Conservation (phyloP, 2,888 invertebrate genomes). For the Herminia tarsipennalis region DNA sequence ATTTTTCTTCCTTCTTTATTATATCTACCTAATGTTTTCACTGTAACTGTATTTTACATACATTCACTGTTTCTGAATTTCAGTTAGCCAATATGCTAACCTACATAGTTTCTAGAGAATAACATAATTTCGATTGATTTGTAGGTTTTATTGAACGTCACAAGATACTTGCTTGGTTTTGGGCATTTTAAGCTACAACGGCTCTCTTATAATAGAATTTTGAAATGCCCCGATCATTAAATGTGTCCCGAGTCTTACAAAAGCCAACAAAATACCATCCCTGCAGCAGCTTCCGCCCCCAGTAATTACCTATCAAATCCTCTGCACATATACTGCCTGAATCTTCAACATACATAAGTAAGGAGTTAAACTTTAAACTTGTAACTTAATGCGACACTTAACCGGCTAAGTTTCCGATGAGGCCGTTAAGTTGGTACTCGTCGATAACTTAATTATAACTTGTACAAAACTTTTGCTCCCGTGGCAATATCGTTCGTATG, state of each 20-base stretch:
- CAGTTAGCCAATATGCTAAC: too few species aligned
- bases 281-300: not conserved
- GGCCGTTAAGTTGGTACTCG: conserved; percentile 24
- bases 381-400: conserved; percentile 25
- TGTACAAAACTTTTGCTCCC: conserved; percentile 23
- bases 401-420: conserved; percentile 26
- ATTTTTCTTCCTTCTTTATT: too few species aligned
- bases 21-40: too few species aligned
- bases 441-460: conserved; percentile 43
- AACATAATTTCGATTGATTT: too few species aligned
- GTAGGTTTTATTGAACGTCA: too few species aligned
- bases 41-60: too few species aligned
- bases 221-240: not conserved
- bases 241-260: too few species aligned
- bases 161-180: too few species aligned
- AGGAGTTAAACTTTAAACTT: conserved; percentile 21
- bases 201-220: too few species aligned
- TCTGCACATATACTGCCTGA: not conserved
- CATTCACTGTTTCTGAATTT: too few species aligned
- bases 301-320: conserved; percentile 3
- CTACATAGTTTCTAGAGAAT: too few species aligned
- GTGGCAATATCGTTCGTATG: conserved; percentile 18
- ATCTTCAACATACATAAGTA: conserved; percentile 1
- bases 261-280: not conserved
- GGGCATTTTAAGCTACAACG: too few species aligned